Base-by-base conservation (phyloP, 2,888 invertebrate genomes). In the Flabesymbios commensalis region DNA sequence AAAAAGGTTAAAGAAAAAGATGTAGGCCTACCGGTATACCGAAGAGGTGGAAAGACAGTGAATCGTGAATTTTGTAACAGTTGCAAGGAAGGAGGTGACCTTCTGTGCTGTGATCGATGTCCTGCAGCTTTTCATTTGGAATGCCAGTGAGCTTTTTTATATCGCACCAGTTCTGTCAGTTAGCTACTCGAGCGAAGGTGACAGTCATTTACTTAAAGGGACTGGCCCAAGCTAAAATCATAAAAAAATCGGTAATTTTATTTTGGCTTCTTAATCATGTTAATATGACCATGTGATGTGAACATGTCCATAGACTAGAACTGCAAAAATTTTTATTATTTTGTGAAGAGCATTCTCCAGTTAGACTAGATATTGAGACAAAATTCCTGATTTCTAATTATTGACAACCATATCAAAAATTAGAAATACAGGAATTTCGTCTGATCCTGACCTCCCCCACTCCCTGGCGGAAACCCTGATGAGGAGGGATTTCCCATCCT, bases 71-170 rank as follows among this genome's bases (percentile, higher is more conserved):
- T 89, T 69, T 97, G 97, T 79, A 94, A 95, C 84, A 91, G 93
- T 57, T 97, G 97, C 81, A 88, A 90, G 57, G 96, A 96, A 85
- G 94, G 94, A 33, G 96, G 97, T 2, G 94, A 94, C 82, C 85
- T 98, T 39, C 89, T 98, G 61, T 96, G 95, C 83, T 98, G 97
- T 81, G 96, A 97, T 83, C 90, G 90, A 67, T 98, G 97, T 76
- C 94, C 95, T 1, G 93, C 94, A 32, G 94, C 95, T 66, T 98
- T 97, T 84, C 97, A 98, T 85, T 86, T 95, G 62, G 89, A 91
- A 73, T 98, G 97, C 88, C 94, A 96, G 94, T 95, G 84, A 89
- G 83, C 77, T 32, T 47, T 14, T 31, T 29, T 41, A 32, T 28
- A 19, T 31, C 49, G 17, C 17, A 26, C 10, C 1, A 5, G 5